These are phyloP conservation scores for Python bivittatus DNA, from an alignment of 2,113 vertebrate genomes.

Conservation along the genomic window DNA sequence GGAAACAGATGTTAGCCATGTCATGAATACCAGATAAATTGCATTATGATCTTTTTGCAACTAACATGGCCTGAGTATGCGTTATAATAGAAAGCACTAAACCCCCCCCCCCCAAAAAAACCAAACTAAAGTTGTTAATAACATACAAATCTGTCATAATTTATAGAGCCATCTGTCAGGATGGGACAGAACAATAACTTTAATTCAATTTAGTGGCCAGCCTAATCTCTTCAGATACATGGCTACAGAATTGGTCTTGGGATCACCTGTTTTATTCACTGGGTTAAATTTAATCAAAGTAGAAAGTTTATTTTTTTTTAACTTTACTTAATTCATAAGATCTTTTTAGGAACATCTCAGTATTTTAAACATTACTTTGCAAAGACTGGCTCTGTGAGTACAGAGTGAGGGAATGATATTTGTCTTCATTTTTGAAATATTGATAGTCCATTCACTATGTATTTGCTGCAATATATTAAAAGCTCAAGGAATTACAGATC, in stretches of 20 bases:
- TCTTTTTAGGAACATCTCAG: background rate
- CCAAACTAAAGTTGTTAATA: constrained; percentile 9
- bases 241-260: constrained; percentile 1
- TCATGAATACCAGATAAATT: constrained; percentile 26
- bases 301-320: background rate
- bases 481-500: background rate
- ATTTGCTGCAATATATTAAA: background rate
- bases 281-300: constrained; percentile 39
- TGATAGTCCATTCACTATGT: background rate
- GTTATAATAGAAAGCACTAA: constrained; percentile 5
- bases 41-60: constrained; percentile 26
- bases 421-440: background rate
- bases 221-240: constrained; percentile 34
- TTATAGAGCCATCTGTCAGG: constrained; percentile 71
- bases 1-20: constrained; percentile 33
- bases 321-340: constrained; percentile 13
- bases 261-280: constrained; percentile 16
- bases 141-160: constrained; percentile 64
- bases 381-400: background rate
- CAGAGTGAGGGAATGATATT: background rate
- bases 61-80: background rate
- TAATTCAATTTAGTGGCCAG: constrained; percentile 50
- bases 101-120: no score
- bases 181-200: constrained; percentile 62
- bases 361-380: background rate